Conservation (phyloP, 2,888 invertebrate genomes). For the Drosophila leonis region DNA sequence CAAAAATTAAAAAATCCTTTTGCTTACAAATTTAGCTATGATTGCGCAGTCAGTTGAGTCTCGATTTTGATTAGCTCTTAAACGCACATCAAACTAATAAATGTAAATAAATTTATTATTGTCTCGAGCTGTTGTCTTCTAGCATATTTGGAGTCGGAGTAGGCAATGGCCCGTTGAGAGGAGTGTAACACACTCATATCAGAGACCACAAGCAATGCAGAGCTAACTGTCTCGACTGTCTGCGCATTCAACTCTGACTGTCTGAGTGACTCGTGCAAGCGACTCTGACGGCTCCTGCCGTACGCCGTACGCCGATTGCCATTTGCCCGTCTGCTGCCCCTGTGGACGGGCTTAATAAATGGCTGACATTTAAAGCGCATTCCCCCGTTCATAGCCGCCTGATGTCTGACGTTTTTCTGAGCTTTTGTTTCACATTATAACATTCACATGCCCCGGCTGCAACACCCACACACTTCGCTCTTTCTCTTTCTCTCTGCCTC, state of each 20-base stretch:
- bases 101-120: conserved; percentile 2
- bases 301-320: conserved; percentile 37
- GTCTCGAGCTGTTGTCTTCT: not conserved
- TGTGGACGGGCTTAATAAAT: conserved; percentile 65
- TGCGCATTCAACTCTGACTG: conserved; percentile 52
- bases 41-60: not conserved
- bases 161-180: not conserved
- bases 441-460: conserved; percentile 53
- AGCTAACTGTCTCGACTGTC: conserved; percentile 41
- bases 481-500: not conserved
- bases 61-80: not conserved
- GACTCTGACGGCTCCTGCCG: conserved; percentile 44
- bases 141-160: not conserved
- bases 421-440: conserved; percentile 68
- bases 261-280: conserved; percentile 54
- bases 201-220: conserved; percentile 15
- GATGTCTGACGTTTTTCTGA: conserved; percentile 60
- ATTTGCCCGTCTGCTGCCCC: conserved; percentile 58
- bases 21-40: not conserved
- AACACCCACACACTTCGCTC: conserved; percentile 37
- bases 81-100: not conserved
- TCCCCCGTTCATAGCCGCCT: conserved; percentile 34
- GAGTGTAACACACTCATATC: conserved; percentile 4
- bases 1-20: no score
- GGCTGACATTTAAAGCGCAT: conserved; percentile 70